phyloP scores from a whole-genome alignment of 2,797 vertebrate genomes.

The Catharus ustulatus region DNA sequence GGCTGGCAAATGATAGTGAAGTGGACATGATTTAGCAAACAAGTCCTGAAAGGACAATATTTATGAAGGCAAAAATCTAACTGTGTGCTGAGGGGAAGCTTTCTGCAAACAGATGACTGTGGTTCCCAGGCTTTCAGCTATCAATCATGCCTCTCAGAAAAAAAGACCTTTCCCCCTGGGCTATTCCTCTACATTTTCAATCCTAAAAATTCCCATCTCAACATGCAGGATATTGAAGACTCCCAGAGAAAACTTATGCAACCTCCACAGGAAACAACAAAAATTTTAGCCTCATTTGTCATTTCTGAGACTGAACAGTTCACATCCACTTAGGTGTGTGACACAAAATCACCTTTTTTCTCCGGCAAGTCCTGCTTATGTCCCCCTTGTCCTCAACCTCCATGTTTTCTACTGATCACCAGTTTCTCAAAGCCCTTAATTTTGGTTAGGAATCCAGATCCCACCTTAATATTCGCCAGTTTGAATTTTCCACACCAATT shows the following conservation, averaged over 20 bases:
- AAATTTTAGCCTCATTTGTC: not conserved
- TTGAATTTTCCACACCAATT: not conserved
- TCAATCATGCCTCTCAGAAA: not conserved
- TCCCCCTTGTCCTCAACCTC: not conserved
- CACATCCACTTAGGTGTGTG: not conserved
- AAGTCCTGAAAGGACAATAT: conserved; percentile 38
- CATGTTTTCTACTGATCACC: not conserved
- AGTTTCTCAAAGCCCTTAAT: not conserved
- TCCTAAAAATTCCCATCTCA: not conserved
- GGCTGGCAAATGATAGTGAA: conserved; percentile 44
- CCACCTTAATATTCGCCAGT: not conserved
- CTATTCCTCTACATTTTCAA: not conserved
- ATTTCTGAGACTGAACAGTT: not conserved
- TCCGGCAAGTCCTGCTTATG: not conserved
- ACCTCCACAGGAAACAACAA: not conserved
- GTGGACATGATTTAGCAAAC: conserved; percentile 46
- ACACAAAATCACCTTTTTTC: not conserved
- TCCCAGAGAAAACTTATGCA: not conserved
- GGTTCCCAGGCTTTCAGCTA: not conserved
- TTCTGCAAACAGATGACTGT: not conserved
- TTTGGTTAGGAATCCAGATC: not conserved
- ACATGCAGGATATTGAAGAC: not conserved
- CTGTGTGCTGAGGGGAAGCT: not conserved
- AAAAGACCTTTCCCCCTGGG: not conserved
- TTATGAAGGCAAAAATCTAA: conserved; percentile 22